Evolutionary conservation across 2,797 vertebrate species (phyloP), one percentile per base, ranked within the genome.

Genomic region (Chromis chromis): DNA sequence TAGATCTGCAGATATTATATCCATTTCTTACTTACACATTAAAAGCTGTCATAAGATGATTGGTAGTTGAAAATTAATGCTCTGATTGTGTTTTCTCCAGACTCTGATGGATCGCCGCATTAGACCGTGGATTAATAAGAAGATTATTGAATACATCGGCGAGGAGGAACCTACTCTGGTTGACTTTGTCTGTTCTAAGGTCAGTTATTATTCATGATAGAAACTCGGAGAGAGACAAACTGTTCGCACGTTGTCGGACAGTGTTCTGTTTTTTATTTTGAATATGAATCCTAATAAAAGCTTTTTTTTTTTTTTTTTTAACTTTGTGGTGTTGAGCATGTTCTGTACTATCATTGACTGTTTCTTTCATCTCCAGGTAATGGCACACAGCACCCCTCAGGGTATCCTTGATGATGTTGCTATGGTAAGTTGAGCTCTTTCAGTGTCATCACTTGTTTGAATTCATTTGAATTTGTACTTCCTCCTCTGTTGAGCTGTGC

Each of bases 71-170:
- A 53, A 54, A 44, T 48, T 3, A 53, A 19, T 64, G 16, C 46
- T 73, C 4, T 78, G 16, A 16, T 58, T 48, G 12, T 55, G 22
- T 27, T 1, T 39, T 82, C 48, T 85, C 31, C 64, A 99, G 98
- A 96, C 96, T 24, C 81, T 99, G 86, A 99, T 99, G 98, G 98
- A 99, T 86, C 96, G 97, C 31, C 95, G 98, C 84, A 98, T 99
- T 84, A 96, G 94, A 91, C 98, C 98, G 0, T 99, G 98, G 98
- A 99, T 99, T 88, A 99, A 99, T 89, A 99, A 99, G 93, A 99
- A 99, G 94, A 99, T 99, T 75, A 99, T 99, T 85, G 98, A 99
- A 89, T 99, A 99, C 91, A 99, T 99, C 42, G 98, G 98, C 27
- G 98, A 99, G 94, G 98, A 99, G 89, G 98, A 99, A 91, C 94